A percentile compares a stretch with the other conserved stretches of the same genome.
Conservation (phyloP, 2,888 invertebrate genomes). For the Zonitis immaculata region DNA sequence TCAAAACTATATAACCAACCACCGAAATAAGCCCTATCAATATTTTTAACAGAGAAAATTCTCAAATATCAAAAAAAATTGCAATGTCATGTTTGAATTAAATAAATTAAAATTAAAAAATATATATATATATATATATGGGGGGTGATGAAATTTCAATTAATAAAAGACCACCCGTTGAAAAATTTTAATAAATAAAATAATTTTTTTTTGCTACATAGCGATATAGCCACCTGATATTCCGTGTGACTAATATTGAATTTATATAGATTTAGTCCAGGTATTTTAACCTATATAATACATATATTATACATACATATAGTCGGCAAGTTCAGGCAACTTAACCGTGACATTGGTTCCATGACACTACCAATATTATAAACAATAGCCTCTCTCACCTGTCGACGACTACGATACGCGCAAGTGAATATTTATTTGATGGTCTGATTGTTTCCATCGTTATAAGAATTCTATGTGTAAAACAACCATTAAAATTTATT, state of each 20-base stretch:
- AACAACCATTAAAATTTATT: constrained; percentile 6
- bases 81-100: too few relatives aligned
- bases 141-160: constrained; percentile 1
- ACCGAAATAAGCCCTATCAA: too few relatives aligned
- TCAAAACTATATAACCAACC: too few relatives aligned
- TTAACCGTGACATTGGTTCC: constrained; percentile 24
- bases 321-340: constrained; percentile 18
- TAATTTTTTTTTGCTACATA: not conserved
- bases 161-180: not conserved
- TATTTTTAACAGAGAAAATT: too few relatives aligned
- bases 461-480: constrained; percentile 9
- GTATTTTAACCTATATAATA: too few relatives aligned
- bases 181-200: too few relatives aligned
- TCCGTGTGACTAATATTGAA: constrained; percentile 18
- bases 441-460: constrained; percentile 17
- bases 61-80: too few relatives aligned
- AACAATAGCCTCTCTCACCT: constrained; percentile 24
- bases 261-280: constrained; percentile 21
- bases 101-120: too few relatives aligned
- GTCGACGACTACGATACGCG: constrained; percentile 22
- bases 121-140: too few relatives aligned
- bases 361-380: constrained; percentile 22
- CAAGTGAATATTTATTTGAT: constrained; percentile 22
- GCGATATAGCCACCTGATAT: not conserved
- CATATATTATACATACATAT: too few relatives aligned